Conservation (phyloP, 2,888 invertebrate species). For the Icerya purchasi region DNA sequence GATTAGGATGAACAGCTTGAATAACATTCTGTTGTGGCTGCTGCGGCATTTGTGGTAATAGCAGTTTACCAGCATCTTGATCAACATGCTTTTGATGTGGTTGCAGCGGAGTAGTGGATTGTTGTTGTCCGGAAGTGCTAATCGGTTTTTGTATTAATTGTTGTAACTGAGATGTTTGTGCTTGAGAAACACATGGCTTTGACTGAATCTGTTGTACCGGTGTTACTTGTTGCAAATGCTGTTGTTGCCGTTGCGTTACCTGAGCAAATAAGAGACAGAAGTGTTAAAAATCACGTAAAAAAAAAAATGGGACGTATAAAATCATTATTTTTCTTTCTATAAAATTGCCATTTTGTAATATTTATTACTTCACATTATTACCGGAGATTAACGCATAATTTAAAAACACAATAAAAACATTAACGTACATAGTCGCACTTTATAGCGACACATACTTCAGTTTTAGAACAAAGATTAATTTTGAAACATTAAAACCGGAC, state of each 20-base stretch:
- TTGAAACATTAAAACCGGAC: too few relatives aligned
- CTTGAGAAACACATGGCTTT: background rate
- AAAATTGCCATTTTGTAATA: too few relatives aligned
- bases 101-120: constrained; percentile 3
- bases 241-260: constrained; percentile 47
- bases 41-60: background rate
- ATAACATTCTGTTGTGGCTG: background rate
- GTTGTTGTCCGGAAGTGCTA: constrained; percentile 7
- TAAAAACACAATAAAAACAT: too few relatives aligned
- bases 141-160: constrained; percentile 4
- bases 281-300: too few relatives aligned
- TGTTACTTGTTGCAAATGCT: constrained; percentile 24
- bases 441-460: too few relatives aligned
- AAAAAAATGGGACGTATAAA: too few relatives aligned
- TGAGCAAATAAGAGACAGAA: constrained; percentile 21
- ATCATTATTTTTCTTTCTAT: too few relatives aligned
- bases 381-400: too few relatives aligned
- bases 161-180: constrained; percentile 2
- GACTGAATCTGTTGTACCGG: background rate
- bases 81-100: background rate
- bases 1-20: background rate
- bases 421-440: too few relatives aligned
- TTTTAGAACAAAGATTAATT: too few relatives aligned
- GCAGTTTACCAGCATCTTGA: background rate
- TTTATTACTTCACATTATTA: too few relatives aligned